Conservation (phyloP, 64 coral and sea anemone species). For the Montipora capricornis region DNA sequence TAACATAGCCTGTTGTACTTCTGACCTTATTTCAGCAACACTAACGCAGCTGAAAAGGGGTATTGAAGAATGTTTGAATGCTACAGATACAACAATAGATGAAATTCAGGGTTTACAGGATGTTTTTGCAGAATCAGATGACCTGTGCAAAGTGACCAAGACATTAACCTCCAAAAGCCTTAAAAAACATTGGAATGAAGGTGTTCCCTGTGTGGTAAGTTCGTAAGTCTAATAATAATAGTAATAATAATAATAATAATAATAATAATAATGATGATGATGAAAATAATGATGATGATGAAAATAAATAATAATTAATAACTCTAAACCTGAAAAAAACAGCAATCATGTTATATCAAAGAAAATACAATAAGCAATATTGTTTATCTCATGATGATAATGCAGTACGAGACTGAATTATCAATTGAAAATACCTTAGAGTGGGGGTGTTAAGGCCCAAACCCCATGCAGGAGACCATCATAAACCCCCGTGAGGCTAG, state of each 20-base stretch:
- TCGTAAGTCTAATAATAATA: neutral
- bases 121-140: neutral
- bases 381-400: no score
- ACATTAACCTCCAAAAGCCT: neutral
- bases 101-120: constrained; percentile 9
- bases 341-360: no score
- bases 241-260: neutral
- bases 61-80: constrained; percentile 10
- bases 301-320: neutral
- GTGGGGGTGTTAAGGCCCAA: no score
- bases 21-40: neutral
- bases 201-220: neutral
- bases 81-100: neutral
- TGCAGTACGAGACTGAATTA: no score
- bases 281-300: neutral
- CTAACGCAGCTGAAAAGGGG: neutral
- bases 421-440: no score
- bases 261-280: neutral
- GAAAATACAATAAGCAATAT: no score
- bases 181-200: neutral
- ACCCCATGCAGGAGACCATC: no score
- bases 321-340: no score
- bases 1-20: neutral
- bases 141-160: neutral
- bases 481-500: no score